phyloP scores from a whole-genome alignment of 2,113 vertebrate species.

The Neogale vison region DNA sequence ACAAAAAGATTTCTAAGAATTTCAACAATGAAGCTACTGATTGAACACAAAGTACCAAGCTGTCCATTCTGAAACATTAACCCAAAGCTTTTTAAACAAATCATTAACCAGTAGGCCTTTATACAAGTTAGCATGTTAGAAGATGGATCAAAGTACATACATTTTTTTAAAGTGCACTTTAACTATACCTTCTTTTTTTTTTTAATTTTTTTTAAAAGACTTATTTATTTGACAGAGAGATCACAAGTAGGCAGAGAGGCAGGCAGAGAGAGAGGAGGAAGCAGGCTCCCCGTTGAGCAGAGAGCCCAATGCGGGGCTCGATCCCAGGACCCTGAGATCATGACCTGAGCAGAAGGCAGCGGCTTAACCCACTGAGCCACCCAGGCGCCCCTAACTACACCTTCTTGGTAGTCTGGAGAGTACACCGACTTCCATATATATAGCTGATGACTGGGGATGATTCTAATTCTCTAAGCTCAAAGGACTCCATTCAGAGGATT shows the following conservation, averaged over 20 bases:
- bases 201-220: no score
- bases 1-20: neutral
- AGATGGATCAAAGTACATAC: neutral
- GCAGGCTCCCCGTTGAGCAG: no score
- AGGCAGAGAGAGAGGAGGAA: no score
- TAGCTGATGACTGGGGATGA: neutral
- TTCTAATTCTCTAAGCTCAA: neutral
- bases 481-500: neutral
- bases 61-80: slow-evolving; percentile 33
- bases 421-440: neutral
- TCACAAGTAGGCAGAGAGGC: no score
- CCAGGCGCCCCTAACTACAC: neutral
- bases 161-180: neutral
- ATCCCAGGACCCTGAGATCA: no score
- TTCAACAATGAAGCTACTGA: neutral
- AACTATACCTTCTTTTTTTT: no score
- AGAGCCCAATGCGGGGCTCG: no score
- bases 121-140: neutral
- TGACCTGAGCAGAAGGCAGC: no score
- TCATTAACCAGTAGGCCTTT: neutral
- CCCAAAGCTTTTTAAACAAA: neutral
- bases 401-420: neutral
- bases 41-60: neutral
- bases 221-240: no score
- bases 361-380: no score